Evolutionary conservation across 2,797 vertebrate species (phyloP).

Genomic region (Tinamus major): DNA sequence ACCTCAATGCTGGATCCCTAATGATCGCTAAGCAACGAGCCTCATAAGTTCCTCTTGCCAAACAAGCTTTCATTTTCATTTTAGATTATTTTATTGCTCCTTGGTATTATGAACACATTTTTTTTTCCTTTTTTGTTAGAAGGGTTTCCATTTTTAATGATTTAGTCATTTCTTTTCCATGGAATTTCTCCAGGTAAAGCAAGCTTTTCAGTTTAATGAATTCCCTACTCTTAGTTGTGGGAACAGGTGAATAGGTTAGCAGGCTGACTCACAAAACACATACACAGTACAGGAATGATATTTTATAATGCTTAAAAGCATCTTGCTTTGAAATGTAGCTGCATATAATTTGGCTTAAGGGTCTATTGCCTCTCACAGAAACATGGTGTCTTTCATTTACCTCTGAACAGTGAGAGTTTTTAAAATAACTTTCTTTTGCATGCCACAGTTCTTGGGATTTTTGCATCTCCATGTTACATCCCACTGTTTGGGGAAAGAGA

Average conservation of each 20-base stretch:
- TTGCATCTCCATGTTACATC: not conserved
- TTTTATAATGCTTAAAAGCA: not conserved
- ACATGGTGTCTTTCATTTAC: not conserved
- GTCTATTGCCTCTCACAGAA: not conserved
- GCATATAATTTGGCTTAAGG: fast-evolving
- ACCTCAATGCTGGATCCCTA: conserved; percentile 19
- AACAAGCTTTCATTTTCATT: conserved; percentile 46
- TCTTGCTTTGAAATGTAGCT: not conserved
- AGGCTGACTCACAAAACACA: not conserved
- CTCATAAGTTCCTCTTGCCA: conserved; percentile 41
- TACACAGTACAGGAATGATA: not conserved
- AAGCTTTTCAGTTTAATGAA: not conserved
- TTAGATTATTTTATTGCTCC: conserved; percentile 22
- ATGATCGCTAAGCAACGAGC: conserved; percentile 26
- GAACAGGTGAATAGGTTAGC: not conserved
- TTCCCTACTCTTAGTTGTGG: not conserved
- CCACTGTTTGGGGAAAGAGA: not conserved
- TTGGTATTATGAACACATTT: not conserved
- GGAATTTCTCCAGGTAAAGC: not conserved
- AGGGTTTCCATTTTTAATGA: not conserved
- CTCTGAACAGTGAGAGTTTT: not conserved
- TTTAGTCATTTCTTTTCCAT: not conserved
- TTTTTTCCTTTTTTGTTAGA: not conserved
- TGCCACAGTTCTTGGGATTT: not conserved
- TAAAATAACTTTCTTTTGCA: not conserved